Evolutionary conservation across 2,113 vertebrate species (phyloP), one percentile per base, ranked within the genome.

Genomic region (Albula goreensis): DNA sequence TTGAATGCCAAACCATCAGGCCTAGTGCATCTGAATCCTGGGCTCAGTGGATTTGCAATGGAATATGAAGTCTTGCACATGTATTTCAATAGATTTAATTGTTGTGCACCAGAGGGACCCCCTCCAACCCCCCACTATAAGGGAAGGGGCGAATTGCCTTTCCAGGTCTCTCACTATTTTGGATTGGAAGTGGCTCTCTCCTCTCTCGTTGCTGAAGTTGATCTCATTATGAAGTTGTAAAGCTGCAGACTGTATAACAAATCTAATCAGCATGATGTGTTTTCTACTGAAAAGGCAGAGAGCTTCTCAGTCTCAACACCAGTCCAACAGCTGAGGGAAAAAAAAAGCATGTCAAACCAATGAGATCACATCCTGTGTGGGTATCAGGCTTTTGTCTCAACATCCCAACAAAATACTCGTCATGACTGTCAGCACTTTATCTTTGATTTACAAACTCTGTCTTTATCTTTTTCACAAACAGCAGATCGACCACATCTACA

Each of bases 1-100:
- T 89, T 63, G 87, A 90, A 89, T 89, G 89, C 90, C 88, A 89
- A 90, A 91, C 91, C 89, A 85, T 53, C 5, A 3, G 60, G 53
- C 87, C 87, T 89, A 88, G 77, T 92, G 51, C 15, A 82, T 89
- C 89, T 84, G 89, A 92, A 88, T 50, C 85, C 85, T 86, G 86
- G 83, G 56, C 88, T 91, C 83, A 86, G 83, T 0, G 83, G 86
- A 89, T 88, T 90, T 90, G 78, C 86, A 78, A 87, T 89, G 66
- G 87, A 81, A 83, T 86, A 81, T 86, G 86, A 90, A 86, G 80
- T 85, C 86, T 88, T 88, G 88, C 66, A 84, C 78, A 57, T 88
- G 70, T 53, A 83, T 87, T 90, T 87, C 83, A 83, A 88, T 49
- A 83, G 77, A 52, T 85, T 77, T 86, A 56, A 66, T 60, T 87